Percentiles rank a stretch among this genome's conserved stretches.
Conservation (phyloP, 1,140 invertebrate species). For the Berghia stephanieae region DNA sequence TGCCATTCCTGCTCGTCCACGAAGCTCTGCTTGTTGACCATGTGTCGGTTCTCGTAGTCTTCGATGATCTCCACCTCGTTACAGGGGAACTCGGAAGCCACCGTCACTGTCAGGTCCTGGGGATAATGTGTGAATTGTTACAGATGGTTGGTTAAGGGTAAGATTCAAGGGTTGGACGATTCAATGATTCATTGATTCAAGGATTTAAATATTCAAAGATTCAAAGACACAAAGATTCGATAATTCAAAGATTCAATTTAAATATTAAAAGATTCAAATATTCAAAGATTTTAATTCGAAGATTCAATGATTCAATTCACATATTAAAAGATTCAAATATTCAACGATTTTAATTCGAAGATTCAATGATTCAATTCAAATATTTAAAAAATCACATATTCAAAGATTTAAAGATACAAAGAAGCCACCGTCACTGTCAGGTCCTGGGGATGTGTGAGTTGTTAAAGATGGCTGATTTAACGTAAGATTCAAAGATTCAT, state of each 20-base stretch:
- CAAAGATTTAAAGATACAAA: conserved; percentile 53
- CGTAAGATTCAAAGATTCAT: too few relatives aligned
- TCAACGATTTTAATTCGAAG: too few relatives aligned
- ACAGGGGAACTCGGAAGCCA: conserved; percentile 63
- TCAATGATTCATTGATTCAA: too few relatives aligned
- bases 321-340: too few relatives aligned
- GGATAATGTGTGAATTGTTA: conserved; percentile 9
- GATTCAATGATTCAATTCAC: too few relatives aligned
- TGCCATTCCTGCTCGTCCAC: conserved; percentile 67
- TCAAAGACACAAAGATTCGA: too few relatives aligned
- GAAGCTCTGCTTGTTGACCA: conserved; percentile 65
- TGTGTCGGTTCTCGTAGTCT: conserved; percentile 61
- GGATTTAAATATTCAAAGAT: too few relatives aligned
- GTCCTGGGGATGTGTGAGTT: conserved; percentile 63
- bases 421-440: conserved; percentile 63
- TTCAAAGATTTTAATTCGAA: too few relatives aligned
- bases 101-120: conserved; percentile 65
- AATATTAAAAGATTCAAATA: too few relatives aligned
- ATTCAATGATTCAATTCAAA: too few relatives aligned
- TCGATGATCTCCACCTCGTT: conserved; percentile 63
- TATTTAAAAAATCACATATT: too few relatives aligned
- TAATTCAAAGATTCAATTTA: too few relatives aligned
- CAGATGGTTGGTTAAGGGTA: neutral
- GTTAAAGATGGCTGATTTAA: neutral
- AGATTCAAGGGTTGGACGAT: neutral